phyloP scores from a whole-genome alignment of 1,140 invertebrate species.

The Argopecten irradians region DNA sequence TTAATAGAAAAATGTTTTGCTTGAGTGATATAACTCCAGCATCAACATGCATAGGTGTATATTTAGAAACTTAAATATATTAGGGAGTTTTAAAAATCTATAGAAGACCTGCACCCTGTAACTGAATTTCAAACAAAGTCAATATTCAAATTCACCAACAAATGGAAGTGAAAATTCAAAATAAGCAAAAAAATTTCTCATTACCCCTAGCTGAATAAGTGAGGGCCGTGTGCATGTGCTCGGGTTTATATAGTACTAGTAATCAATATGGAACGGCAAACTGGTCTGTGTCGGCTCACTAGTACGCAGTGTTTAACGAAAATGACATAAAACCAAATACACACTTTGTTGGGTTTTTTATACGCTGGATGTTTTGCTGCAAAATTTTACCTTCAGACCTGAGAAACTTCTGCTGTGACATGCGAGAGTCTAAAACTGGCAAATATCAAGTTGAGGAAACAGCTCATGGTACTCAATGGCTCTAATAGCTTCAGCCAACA shows the following conservation, averaged over 20 bases:
- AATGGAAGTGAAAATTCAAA: conserved; percentile 16
- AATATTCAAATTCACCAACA: conserved; percentile 18
- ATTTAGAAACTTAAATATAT: conserved; percentile 10
- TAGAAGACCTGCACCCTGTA: neutral
- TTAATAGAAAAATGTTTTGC: neutral
- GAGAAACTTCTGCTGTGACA: neutral
- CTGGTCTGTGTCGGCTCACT: neutral
- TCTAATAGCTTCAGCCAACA: neutral
- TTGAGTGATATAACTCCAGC: neutral
- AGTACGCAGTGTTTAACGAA: neutral
- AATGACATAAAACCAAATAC: neutral
- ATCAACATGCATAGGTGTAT: neutral
- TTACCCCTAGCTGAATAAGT: neutral
- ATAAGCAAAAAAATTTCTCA: conserved; percentile 10
- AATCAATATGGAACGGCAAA: neutral
- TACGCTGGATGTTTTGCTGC: neutral
- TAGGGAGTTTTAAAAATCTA: neutral
- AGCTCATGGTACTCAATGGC: neutral
- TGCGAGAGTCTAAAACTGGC: neutral
- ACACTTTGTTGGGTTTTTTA: neutral
- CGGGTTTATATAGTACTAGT: neutral
- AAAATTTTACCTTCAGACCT: neutral
- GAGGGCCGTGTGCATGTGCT: conserved; percentile 11
- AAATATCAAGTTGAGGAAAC: neutral
- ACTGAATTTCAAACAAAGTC: neutral